Percentiles rank a stretch among this genome's conserved stretches.
phyloP scores from a whole-genome alignment of 2,113 vertebrate species.

The Platycercus adscitus region DNA sequence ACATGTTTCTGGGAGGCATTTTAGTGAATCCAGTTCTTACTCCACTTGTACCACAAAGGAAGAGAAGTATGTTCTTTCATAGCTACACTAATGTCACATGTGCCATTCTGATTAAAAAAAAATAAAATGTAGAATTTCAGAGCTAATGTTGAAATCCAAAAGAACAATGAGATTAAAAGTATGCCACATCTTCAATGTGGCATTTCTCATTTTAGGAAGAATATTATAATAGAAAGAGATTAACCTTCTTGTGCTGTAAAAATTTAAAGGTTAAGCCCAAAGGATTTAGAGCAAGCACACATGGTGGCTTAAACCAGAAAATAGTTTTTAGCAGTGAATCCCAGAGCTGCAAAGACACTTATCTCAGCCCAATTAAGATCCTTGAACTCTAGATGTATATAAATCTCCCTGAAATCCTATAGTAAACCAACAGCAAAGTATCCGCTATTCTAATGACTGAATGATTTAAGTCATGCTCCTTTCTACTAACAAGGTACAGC shows the following conservation, averaged over 20 bases:
- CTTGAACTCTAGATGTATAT: not conserved
- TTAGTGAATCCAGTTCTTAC: not conserved
- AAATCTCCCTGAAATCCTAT: not conserved
- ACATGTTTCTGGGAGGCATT: not conserved
- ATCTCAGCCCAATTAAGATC: not conserved
- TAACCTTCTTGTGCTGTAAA: constrained; percentile 4
- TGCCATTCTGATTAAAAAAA: not conserved
- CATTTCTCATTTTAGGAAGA: not conserved
- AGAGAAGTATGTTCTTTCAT: not conserved
- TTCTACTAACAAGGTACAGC: not conserved
- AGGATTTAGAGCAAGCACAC: not conserved
- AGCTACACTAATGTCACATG: not conserved
- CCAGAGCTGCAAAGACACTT: not conserved
- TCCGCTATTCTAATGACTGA: not conserved
- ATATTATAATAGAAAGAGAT: not conserved
- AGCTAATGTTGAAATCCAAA: not conserved
- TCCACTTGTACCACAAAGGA: not conserved
- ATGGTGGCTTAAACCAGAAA: not conserved
- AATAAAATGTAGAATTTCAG: not conserved
- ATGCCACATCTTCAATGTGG: not conserved
- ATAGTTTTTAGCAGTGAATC: not conserved
- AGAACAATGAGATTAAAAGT: not conserved
- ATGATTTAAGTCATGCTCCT: not conserved
- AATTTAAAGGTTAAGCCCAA: constrained; percentile 13
- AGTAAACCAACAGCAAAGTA: not conserved